A percentile compares a stretch with the other conserved stretches of the same genome.
These are phyloP conservation scores for Cettia cetti DNA, from an alignment of 2,113 vertebrate genomes.

Conservation along the genomic window DNA sequence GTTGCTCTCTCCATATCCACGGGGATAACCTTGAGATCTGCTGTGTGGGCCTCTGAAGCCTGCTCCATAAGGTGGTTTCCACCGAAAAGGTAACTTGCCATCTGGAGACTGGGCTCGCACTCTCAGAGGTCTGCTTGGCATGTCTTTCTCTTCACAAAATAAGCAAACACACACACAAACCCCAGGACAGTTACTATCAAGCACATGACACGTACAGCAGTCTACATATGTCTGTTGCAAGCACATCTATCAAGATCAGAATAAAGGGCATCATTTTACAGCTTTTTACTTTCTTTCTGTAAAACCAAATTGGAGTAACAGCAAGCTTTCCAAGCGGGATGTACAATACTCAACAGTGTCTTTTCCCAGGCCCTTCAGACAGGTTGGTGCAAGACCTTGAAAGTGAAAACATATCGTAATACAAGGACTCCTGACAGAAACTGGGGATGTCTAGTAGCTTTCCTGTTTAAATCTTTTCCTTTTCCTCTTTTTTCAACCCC, in stretches of 20 bases:
- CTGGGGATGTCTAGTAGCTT: neutral
- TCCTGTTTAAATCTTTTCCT: neutral
- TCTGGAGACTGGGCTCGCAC: conserved; percentile 66
- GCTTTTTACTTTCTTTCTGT: neutral
- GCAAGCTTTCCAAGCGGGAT: neutral
- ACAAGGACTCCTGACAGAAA: neutral
- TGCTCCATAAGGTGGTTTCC: conserved; percentile 81
- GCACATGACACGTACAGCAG: accelerated
- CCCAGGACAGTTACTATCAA: neutral
- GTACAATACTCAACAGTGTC: neutral
- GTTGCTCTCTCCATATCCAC: conserved; percentile 74
- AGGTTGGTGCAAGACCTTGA: neutral
- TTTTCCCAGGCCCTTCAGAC: neutral
- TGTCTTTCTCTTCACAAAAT: conserved; percentile 78
- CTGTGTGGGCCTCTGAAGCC: conserved; percentile 79
- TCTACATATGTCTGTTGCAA: neutral
- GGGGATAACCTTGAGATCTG: conserved; percentile 70
- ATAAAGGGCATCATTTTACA: neutral
- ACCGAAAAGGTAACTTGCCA: conserved; percentile 63
- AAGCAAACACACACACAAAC: conserved; percentile 34
- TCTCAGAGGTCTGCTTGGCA: conserved; percentile 71
- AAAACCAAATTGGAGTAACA: neutral
- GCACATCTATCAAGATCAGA: neutral
- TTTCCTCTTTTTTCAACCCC: neutral
- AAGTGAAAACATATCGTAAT: neutral